Evolutionary conservation across 2,113 vertebrate genomes (phyloP).

Genomic region (Neomonachus schauinslandi): DNA sequence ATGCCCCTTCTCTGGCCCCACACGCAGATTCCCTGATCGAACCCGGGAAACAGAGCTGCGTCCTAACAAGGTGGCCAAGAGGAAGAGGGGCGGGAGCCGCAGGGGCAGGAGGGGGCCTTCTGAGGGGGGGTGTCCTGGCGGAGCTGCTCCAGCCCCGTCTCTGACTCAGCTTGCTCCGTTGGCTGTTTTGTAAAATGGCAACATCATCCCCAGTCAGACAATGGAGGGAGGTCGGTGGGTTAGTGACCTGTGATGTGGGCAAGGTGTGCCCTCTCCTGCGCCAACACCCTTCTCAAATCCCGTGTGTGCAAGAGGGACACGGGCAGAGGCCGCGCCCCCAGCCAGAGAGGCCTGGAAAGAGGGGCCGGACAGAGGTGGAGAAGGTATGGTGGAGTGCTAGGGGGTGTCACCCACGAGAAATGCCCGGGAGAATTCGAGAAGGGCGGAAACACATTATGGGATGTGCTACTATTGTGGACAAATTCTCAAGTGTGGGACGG

Average conservation of each 20-base stretch:
- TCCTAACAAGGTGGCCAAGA: fast-evolving
- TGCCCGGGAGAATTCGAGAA: too few relatives aligned
- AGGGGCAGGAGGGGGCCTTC: fast-evolving
- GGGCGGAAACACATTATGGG: neutral
- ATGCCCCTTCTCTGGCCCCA: fast-evolving
- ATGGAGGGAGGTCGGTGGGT: neutral
- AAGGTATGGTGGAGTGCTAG: fast-evolving
- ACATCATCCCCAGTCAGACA: neutral
- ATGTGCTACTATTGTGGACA: neutral
- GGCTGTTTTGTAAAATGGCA: neutral
- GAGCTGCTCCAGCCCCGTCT: fast-evolving
- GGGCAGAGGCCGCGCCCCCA: neutral
- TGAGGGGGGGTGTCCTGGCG: neutral
- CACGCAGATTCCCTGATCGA: fast-evolving
- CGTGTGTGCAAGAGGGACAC: neutral
- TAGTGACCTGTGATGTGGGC: neutral
- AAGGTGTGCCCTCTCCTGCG: neutral
- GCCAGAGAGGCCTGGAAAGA: neutral
- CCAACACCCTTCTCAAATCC: neutral
- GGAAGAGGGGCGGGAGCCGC: fast-evolving
- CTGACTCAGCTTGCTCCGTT: neutral
- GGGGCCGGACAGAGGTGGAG: neutral
- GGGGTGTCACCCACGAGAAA: neutral
- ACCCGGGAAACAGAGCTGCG: neutral
- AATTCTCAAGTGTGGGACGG: fast-evolving